These are phyloP conservation scores for Andrena hattorfiana DNA, from an alignment of 2,888 invertebrate genomes.

Conservation along the genomic window DNA sequence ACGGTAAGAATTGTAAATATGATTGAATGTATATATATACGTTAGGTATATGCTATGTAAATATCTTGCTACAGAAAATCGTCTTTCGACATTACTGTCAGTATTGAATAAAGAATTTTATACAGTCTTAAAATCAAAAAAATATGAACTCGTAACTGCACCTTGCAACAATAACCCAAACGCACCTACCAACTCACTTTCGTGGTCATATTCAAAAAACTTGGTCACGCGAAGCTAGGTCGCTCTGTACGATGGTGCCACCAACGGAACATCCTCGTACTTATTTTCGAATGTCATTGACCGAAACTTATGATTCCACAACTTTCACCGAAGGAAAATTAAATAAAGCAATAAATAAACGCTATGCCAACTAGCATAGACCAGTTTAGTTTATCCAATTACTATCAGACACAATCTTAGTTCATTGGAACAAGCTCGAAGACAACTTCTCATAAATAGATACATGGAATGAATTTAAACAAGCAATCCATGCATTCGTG, in stretches of 20 bases:
- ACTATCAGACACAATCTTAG: neutral
- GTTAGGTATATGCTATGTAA: conserved; percentile 50
- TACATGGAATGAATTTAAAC: neutral
- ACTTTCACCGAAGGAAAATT: conserved; percentile 27
- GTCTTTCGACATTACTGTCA: conserved; percentile 37
- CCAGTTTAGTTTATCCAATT: neutral
- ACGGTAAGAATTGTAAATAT: conserved; percentile 57
- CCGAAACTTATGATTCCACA: conserved; percentile 13
- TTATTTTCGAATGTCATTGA: conserved; percentile 26
- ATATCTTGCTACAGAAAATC: conserved; percentile 47
- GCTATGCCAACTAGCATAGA: neutral
- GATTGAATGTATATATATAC: conserved; percentile 36
- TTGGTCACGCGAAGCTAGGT: neutral
- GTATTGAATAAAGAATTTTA: conserved; percentile 56
- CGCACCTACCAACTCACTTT: neutral
- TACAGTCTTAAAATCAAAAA: conserved; percentile 31
- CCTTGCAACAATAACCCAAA: neutral
- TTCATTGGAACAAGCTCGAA: neutral
- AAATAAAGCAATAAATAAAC: conserved; percentile 1
- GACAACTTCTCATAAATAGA: too few species aligned
- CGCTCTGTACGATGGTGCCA: conserved; percentile 32
- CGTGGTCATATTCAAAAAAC: neutral
- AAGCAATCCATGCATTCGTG: neutral
- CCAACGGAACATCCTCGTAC: neutral
- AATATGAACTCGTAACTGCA: too few species aligned